Base-by-base conservation (phyloP, 1,140 invertebrate species). In the Dendroctonus ponderosae region DNA sequence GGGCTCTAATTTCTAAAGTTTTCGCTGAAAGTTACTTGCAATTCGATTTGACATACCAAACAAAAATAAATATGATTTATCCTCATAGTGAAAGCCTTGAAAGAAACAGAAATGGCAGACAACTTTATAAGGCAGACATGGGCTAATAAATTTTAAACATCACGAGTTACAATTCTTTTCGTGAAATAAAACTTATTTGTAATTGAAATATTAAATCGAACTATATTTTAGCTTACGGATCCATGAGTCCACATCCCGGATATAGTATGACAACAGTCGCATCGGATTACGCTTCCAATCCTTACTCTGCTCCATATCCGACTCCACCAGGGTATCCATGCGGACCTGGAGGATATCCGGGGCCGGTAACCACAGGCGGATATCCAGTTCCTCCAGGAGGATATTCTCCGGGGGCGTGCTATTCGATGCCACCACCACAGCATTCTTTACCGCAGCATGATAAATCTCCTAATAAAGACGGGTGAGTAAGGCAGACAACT, bases 401-500 rank as follows among this genome's bases (percentile, higher is more conserved):
- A 37, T 92, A 92, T 78, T 85, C 85, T 9, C 86, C 87, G 41
- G 80, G 85, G 58, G 83, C 89, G 39, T 93, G 90, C 78, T 93
- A 93, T 80, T 88, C 87, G 58, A 92, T 93, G 90, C 89, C 90
- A 26, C 89, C 90, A 37, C 89, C 89, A 15, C 84, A 85, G 67
- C 83, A 85, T 70, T 82, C 82, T 9, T 85, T 90, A 71, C 83
- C 86, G 41, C 85, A 87, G 70, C 88, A 88, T 66, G 87, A 88
- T 43, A 91, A 91, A 75, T 82, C 84, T 5, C 78, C 82, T 26
- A 85, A 86, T 76, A 91, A 87, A 74, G 85, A 92, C 73, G 87
- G 87, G 70, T 71, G 49, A 69, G 26, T 26, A 26, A 26, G 3
- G 26, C 26, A 26, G 26, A 26, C 26, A 26, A 42, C 5, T 40